A percentile compares a stretch with the other conserved stretches of the same genome.
Evolutionary conservation across 1,140 invertebrate genomes (phyloP).

Genomic region (Drosophila melanogaster): DNA sequence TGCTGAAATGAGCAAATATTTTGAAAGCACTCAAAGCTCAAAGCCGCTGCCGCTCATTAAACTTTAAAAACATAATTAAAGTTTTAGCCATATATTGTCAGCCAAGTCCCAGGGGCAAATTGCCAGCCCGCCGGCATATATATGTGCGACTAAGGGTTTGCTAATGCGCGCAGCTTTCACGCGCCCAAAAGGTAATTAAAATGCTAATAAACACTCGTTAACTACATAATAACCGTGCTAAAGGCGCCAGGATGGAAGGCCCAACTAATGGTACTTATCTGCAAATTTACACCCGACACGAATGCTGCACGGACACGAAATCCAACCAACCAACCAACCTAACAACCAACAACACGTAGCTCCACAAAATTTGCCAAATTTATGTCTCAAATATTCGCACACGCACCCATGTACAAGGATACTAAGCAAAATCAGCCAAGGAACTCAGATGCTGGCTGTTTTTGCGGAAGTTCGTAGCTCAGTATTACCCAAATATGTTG

Average conservation of each 20-base stretch:
- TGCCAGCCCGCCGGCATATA: constrained; percentile 19
- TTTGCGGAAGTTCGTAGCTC: constrained; percentile 19
- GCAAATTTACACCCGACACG: constrained; percentile 75
- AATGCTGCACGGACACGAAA: constrained; percentile 8
- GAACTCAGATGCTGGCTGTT: constrained; percentile 11
- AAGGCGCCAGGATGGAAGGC: constrained; percentile 46
- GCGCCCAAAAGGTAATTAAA: constrained; percentile 81
- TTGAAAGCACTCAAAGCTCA: constrained; percentile 10
- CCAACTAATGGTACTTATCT: constrained; percentile 79
- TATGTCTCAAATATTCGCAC: constrained; percentile 74
- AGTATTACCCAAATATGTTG: constrained; percentile 24
- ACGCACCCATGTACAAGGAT: constrained; percentile 29
- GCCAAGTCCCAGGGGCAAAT: constrained; percentile 31
- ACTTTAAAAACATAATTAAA: constrained; percentile 81
- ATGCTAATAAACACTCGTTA: constrained; percentile 83
- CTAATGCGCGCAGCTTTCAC: constrained; percentile 79
- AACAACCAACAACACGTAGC: constrained; percentile 47
- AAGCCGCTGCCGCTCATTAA: constrained; percentile 56
- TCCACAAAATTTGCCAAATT: constrained; percentile 65
- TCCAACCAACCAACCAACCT: no score
- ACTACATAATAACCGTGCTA: constrained; percentile 74
- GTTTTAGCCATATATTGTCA: constrained; percentile 52
- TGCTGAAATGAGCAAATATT: constrained; percentile 39
- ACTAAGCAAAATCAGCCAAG: constrained; percentile 13
- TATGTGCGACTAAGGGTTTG: constrained; percentile 56